phyloP scores from a whole-genome alignment of 2,888 invertebrate genomes.

The Aphidius colemani region DNA sequence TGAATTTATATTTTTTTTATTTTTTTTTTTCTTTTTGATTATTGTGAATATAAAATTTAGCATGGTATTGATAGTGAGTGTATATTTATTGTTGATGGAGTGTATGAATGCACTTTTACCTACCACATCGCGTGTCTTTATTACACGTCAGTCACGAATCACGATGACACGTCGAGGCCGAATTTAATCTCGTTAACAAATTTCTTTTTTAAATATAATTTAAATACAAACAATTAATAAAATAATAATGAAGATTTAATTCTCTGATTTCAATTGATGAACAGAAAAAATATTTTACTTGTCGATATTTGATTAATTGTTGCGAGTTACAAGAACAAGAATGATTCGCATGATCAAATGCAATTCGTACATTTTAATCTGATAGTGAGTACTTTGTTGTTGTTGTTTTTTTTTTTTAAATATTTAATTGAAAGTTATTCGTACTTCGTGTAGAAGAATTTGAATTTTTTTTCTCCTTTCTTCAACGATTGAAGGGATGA shows the following conservation, averaged over 20 bases:
- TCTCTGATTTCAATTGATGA: too few relatives aligned
- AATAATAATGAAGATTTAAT: too few relatives aligned
- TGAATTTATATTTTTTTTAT: too few relatives aligned
- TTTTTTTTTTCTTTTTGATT: too few relatives aligned
- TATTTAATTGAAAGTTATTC: not conserved
- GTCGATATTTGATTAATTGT: not conserved
- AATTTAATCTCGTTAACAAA: constrained; percentile 3
- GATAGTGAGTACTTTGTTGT: not conserved
- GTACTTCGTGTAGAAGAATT: not conserved
- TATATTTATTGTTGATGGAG: too few relatives aligned
- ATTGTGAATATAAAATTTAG: not conserved
- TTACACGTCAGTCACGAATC: constrained; percentile 13
- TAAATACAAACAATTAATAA: not conserved
- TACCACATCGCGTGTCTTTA: constrained; percentile 9
- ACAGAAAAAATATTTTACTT: too few relatives aligned
- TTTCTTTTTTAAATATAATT: constrained; percentile 5
- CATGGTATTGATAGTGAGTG: too few relatives aligned
- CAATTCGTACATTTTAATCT: not conserved
- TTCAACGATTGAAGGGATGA: constrained; percentile 6
- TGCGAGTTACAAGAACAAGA: not conserved
- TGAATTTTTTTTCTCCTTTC: not conserved
- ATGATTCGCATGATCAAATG: not conserved
- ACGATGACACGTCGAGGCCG: constrained; percentile 13
- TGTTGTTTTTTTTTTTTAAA: not conserved
- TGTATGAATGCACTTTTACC: not conserved